Evolutionary conservation across 2,888 invertebrate species (phyloP).

Genomic region (Oxystoma pomonae): DNA sequence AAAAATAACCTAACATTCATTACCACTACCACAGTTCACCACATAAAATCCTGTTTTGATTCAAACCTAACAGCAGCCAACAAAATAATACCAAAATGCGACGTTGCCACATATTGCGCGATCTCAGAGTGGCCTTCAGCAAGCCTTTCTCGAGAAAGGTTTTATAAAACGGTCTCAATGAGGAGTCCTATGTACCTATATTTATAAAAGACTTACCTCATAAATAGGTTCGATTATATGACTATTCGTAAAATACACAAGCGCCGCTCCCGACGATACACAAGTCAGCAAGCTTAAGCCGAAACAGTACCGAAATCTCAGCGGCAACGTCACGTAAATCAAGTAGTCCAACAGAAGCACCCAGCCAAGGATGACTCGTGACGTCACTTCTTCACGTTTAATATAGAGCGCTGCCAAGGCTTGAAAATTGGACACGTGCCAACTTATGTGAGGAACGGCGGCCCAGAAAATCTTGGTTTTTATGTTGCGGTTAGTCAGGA

Average conservation of each 20-base stretch:
- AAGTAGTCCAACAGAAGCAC: conserved; percentile 67
- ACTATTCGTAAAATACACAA: conserved; percentile 54
- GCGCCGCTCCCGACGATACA: conserved; percentile 56
- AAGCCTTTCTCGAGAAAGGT: too few species aligned
- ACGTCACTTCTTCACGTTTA: conserved; percentile 55
- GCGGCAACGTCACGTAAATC: conserved; percentile 68
- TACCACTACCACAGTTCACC: too few species aligned
- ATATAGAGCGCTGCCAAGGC: conserved; percentile 59
- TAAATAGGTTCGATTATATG: not conserved
- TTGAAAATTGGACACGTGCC: conserved; percentile 60
- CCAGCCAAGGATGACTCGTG: conserved; percentile 69
- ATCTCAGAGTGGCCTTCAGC: too few species aligned
- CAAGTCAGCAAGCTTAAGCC: conserved; percentile 59
- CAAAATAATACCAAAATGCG: too few species aligned
- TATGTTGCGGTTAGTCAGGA: conserved; percentile 42
- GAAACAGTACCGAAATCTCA: conserved; percentile 60
- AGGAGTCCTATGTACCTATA: too few species aligned
- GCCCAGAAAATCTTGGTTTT: conserved; percentile 49
- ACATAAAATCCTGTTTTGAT: too few species aligned
- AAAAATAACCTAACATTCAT: too few species aligned
- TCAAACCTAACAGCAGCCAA: too few species aligned
- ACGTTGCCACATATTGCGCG: too few species aligned
- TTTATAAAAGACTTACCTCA: not conserved
- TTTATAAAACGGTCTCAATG: too few species aligned
- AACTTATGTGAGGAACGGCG: conserved; percentile 61